A percentile compares a stretch with the other conserved stretches of the same genome.
Evolutionary conservation across 2,888 invertebrate species (phyloP).

Genomic region (Lasioglossum pauxillum): DNA sequence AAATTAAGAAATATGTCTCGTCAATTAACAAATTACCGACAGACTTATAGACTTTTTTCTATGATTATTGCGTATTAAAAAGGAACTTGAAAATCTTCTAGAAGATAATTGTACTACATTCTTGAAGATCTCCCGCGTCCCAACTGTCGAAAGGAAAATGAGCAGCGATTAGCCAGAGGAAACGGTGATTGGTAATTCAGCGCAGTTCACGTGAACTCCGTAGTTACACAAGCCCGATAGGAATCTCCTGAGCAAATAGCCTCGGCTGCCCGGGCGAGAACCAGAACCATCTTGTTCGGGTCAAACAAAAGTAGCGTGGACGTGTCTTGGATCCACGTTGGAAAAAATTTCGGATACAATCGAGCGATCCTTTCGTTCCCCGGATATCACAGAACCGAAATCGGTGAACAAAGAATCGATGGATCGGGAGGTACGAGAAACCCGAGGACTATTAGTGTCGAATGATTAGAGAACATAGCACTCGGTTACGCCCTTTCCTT

Average conservation of each 20-base stretch:
- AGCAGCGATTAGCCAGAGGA: constrained; percentile 67
- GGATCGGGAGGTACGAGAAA: constrained; percentile 26
- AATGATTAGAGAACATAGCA: constrained; percentile 46
- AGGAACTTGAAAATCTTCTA: no score
- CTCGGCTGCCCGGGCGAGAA: constrained; percentile 50
- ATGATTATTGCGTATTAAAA: no score
- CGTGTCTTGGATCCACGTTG: constrained; percentile 67
- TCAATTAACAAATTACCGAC: no score
- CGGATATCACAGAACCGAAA: constrained; percentile 5
- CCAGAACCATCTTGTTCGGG: constrained; percentile 38
- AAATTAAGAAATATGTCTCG: neutral
- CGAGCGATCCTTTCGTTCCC: neutral
- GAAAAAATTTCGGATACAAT: neutral
- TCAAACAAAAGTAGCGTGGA: constrained; percentile 70
- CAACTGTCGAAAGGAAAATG: constrained; percentile 46
- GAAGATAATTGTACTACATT: no score
- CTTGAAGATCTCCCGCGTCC: neutral
- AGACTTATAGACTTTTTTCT: no score
- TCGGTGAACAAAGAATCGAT: constrained; percentile 13
- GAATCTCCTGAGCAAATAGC: constrained; percentile 75
- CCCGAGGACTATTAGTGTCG: constrained; percentile 18
- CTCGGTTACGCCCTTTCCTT: constrained; percentile 44
- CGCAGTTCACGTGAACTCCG: constrained; percentile 63
- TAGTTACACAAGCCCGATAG: constrained; percentile 71
- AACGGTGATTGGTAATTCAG: constrained; percentile 68